Percentiles rank a stretch among this genome's conserved stretches.
These are phyloP conservation scores for Lota lota DNA, from an alignment of 2,113 vertebrate genomes.

Conservation along the genomic window DNA sequence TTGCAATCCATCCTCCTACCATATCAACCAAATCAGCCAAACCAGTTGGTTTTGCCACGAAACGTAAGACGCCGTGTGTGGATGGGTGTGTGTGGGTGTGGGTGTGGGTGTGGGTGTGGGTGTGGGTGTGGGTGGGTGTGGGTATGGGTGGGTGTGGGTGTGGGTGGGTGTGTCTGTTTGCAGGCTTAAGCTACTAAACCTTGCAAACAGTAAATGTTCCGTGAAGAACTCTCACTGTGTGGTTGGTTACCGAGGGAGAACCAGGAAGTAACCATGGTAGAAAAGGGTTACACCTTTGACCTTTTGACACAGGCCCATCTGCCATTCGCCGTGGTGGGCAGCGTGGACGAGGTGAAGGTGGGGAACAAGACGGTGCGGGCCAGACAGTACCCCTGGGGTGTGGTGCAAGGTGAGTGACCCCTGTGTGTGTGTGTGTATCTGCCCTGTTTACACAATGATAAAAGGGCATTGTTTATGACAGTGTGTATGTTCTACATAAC, in stretches of 20 bases:
- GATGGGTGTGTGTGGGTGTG: no score
- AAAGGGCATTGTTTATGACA: neutral
- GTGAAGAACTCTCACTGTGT: no score
- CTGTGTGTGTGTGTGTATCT: neutral
- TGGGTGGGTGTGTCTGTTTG: no score
- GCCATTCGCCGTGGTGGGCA: constrained; percentile 95
- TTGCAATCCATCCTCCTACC: no score
- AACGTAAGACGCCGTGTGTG: no score
- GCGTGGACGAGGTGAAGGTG: constrained; percentile 95
- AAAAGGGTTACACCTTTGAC: constrained; percentile 16
- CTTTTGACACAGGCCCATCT: constrained; percentile 83
- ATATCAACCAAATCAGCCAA: no score
- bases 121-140: no score
- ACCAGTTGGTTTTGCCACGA: no score
- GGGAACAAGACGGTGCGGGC: constrained; percentile 96
- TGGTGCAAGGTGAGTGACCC: constrained; percentile 90
- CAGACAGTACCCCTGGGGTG: constrained; percentile 96
- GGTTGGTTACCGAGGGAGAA: neutral
- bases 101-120: no score
- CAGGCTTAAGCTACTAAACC: no score
- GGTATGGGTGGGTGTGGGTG: no score
- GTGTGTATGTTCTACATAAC: neutral
- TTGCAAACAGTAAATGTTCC: no score
- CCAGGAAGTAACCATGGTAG: neutral
- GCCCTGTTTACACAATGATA: neutral